Evolutionary conservation across 1,140 invertebrate species (phyloP).

Genomic region (Hylaeus anthracinus): DNA sequence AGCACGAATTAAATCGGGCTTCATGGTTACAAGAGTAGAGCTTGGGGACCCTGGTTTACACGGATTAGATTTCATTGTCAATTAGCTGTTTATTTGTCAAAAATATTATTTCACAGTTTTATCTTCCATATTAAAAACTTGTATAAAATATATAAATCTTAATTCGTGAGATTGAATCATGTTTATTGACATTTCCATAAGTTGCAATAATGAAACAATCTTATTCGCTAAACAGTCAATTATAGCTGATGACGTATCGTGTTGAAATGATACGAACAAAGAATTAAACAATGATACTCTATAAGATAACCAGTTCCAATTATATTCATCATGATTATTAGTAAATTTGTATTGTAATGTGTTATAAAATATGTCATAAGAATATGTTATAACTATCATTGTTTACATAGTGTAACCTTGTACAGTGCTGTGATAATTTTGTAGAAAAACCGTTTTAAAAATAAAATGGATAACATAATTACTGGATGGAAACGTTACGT

Average conservation of each 20-base stretch:
- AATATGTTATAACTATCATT: background rate
- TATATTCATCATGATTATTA: background rate
- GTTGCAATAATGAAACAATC: background rate
- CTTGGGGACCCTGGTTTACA: too few relatives aligned
- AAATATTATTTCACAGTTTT: too few relatives aligned
- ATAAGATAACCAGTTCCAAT: background rate
- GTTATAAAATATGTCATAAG: background rate
- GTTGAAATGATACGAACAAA: background rate
- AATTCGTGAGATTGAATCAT: background rate
- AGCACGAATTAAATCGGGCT: too few relatives aligned
- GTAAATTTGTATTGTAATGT: background rate
- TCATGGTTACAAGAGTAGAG: too few relatives aligned
- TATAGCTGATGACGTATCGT: conserved; percentile 24
- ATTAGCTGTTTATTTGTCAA: too few relatives aligned
- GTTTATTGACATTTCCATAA: background rate
- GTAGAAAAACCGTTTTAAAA: background rate
- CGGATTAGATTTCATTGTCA: too few relatives aligned
- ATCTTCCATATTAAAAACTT: too few relatives aligned
- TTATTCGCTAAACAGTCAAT: background rate
- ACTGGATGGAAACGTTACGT: conserved; percentile 63
- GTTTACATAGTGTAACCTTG: background rate
- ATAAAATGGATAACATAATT: conserved; percentile 53
- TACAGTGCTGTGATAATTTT: background rate
- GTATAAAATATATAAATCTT: too few relatives aligned
- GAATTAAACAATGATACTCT: conserved; percentile 5